phyloP scores from a whole-genome alignment of 2,113 vertebrate species.

The Corythornis cristatus region DNA sequence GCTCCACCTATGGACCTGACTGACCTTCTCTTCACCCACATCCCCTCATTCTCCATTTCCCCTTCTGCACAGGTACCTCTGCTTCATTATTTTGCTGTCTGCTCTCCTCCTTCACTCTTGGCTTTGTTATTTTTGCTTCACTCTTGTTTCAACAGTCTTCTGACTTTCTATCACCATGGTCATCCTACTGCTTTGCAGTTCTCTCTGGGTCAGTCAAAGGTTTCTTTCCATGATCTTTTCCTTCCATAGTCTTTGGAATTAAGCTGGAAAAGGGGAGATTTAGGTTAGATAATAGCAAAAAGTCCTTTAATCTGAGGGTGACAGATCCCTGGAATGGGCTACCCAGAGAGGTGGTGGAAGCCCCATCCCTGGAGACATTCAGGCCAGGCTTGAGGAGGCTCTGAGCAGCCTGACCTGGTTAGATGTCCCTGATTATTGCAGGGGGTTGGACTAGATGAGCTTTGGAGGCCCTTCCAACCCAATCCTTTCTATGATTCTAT shows the following conservation, averaged over 20 bases:
- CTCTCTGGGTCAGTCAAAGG: neutral
- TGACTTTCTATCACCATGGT: neutral
- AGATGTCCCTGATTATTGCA: no score
- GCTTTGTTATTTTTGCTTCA: neutral
- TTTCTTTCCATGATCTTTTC: neutral
- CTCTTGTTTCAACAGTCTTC: neutral
- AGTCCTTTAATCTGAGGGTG: no score
- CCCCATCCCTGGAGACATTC: no score
- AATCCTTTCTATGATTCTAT: no score
- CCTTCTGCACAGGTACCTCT: neutral
- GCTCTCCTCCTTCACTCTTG: neutral
- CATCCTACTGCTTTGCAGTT: rapidly evolving
- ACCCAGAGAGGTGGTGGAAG: no score
- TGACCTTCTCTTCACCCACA: neutral
- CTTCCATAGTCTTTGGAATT: neutral
- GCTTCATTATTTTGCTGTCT: neutral
- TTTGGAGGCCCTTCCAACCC: no score
- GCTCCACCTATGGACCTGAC: rapidly evolving
- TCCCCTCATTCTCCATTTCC: neutral
- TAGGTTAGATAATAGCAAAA: no score
- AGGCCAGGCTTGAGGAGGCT: no score
- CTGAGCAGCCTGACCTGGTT: no score
- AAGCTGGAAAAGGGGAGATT: no score
- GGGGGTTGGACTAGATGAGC: no score
- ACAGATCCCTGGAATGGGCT: no score